Evolutionary conservation across 2,888 invertebrate species (phyloP).

Genomic region (Diarsia rubi): DNA sequence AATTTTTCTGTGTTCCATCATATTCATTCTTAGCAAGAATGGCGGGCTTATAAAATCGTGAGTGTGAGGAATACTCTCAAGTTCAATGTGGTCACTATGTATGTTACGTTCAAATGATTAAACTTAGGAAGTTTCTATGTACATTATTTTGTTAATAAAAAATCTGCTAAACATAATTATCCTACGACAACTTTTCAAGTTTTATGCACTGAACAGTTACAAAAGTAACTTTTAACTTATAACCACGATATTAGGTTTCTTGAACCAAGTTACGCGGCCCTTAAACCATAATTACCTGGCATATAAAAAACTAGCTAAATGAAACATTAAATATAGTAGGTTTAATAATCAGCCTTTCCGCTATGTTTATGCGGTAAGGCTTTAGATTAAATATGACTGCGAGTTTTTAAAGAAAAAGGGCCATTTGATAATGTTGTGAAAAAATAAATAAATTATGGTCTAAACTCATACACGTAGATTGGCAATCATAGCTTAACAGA

Average conservation of each 20-base stretch:
- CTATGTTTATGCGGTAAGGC: not conserved
- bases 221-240: constrained; percentile 3
- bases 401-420: not conserved
- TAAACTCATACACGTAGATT: constrained; percentile 1
- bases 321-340: not conserved
- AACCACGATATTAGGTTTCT: constrained; percentile 26
- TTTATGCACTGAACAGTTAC: not conserved
- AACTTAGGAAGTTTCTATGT: not conserved
- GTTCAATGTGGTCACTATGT: not conserved
- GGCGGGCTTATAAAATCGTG: not conserved
- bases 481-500: constrained; percentile 25
- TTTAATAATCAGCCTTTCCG: not conserved
- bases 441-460: not conserved
- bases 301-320: not conserved
- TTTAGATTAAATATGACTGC: not conserved
- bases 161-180: not conserved
- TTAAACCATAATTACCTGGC: constrained; percentile 1
- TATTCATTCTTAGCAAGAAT: not conserved
- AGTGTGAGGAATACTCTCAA: too few relatives aligned
- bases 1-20: not conserved
- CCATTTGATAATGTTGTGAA: not conserved
- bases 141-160: constrained; percentile 7
- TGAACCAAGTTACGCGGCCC: not conserved
- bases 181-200: not conserved
- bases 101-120: not conserved